Percentiles rank a stretch among this genome's conserved stretches.
These are phyloP conservation scores for Sardinella longiceps DNA, from an alignment of 2,797 vertebrate species.

Conservation along the genomic window DNA sequence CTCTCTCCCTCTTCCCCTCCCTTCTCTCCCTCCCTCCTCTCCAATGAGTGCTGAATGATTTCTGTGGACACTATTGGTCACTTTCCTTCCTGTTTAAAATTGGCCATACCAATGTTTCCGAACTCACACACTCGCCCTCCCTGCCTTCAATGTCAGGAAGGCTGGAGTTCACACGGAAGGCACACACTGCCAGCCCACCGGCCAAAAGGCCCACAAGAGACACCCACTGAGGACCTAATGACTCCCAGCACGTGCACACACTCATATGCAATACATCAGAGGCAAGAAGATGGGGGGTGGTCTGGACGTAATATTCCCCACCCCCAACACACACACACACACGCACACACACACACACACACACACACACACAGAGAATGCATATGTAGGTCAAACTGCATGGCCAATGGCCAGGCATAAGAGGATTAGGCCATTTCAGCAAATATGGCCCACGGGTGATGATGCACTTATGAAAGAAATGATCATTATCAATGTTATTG, in stretches of 20 bases:
- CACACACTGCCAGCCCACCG: neutral
- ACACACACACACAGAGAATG: neutral
- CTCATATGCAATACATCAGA: neutral
- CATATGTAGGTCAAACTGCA: constrained; percentile 55
- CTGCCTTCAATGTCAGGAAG: neutral
- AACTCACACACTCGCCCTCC: neutral
- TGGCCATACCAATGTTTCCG: neutral
- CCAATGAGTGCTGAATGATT: neutral
- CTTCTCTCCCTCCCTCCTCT: neutral
- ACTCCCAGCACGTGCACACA: too few species aligned
- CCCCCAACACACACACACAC: neutral
- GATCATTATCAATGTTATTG: neutral
- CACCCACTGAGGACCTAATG: neutral
- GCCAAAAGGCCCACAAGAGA: neutral
- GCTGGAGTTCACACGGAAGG: neutral
- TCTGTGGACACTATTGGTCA: neutral
- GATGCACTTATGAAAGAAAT: neutral
- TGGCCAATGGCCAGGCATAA: constrained; percentile 46
- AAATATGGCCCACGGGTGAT: constrained; percentile 6
- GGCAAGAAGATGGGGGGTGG: neutral
- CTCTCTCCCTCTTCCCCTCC: too few species aligned
- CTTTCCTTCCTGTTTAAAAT: neutral
- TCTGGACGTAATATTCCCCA: neutral
- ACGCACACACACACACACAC: constrained; percentile 1
- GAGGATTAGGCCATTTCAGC: constrained; percentile 47